Base-by-base conservation (phyloP, 2,888 invertebrate species). In the Cataglyphis altisquamis region DNA sequence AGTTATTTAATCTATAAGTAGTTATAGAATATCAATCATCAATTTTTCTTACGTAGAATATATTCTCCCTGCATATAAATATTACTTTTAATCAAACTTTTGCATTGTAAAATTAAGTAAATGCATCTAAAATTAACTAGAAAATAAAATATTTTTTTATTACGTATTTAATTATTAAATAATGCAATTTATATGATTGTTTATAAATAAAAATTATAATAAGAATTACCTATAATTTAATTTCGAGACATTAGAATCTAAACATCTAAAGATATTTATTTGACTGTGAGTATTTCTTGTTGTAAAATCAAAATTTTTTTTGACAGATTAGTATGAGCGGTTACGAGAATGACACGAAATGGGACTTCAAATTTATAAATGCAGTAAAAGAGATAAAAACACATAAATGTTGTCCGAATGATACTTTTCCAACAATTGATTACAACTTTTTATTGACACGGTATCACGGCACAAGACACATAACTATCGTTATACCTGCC, bases 351-450 rank as follows among this genome's bases (percentile, higher is more conserved):
- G 96, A 96, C 36, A 96, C 96, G 0, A 96, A 96, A 67, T 97
- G 97, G 97, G 95, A 95, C 68, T 91, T 97, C 60, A 85, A 95
- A 45, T 92, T 95, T 0, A 94, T 95, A 0, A 93, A 92, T 0
- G 93, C 95, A 29, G 94, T 94, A n/a, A 95, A 95, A 72, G 89
- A 95, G 55, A 91, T 95, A 0, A 96, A 96, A 3, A 95, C 95
- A 78, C 96, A 95, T 89, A 92, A 92, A 0, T 96, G 96, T 83
- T 96, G 96, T 86, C 96, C 96, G 0, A 96, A 96, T 88, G 95
- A 94, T 60, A 96, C 96, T 0, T 97, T 96, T 91, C 96, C 97
- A 0, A 96, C 96, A 91, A 91, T 97, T 62, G 95, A 95, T 84
- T 96, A 96, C 86, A 95, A 94, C 18, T 96, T 97, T 89, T 86